These are phyloP conservation scores for Beroe ovata DNA, from an alignment of 37 sponge, comb jelly and placozoan genomes.

Conservation along the genomic window DNA sequence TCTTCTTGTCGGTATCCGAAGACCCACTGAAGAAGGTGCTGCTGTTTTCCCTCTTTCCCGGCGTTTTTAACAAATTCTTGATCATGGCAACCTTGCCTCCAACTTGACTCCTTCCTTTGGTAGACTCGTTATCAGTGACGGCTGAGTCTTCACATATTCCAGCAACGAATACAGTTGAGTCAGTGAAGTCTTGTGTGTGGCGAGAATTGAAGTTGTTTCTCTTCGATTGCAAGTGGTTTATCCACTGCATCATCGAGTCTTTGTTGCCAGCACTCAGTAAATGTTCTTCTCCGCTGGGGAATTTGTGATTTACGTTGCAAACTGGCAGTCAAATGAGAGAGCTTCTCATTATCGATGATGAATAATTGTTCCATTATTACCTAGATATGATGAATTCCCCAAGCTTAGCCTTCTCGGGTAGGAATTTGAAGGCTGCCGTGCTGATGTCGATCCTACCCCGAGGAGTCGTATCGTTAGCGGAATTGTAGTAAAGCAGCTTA, in stretches of 20 bases:
- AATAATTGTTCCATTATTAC: no score
- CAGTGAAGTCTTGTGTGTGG: conserved; percentile 6
- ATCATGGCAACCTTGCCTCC: conserved; percentile 49
- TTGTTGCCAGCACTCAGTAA: conserved; percentile 37
- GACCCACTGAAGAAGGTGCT: conserved; percentile 29
- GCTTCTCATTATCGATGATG: no score
- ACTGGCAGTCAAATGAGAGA: no score
- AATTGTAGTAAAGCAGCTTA: conserved; percentile 32
- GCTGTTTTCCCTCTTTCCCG: not conserved
- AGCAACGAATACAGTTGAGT: conserved; percentile 18
- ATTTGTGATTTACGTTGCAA: no score
- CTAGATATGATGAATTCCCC: conserved; percentile 44
- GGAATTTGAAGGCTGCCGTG: conserved; percentile 29
- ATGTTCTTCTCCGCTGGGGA: conserved; percentile 36
- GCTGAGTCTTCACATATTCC: conserved; percentile 8
- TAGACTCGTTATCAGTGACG: not conserved
- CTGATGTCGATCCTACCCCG: conserved; percentile 36
- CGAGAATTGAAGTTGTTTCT: conserved; percentile 37
- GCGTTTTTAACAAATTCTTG: conserved; percentile 32
- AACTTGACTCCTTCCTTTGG: not conserved
- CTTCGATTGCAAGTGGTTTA: conserved; percentile 53
- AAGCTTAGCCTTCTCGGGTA: conserved; percentile 31
- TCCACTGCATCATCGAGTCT: conserved; percentile 65
- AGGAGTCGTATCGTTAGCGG: conserved; percentile 13
- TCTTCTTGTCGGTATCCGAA: not conserved